phyloP scores from a whole-genome alignment of 2,888 invertebrate species.

The Gerris lacustris region DNA sequence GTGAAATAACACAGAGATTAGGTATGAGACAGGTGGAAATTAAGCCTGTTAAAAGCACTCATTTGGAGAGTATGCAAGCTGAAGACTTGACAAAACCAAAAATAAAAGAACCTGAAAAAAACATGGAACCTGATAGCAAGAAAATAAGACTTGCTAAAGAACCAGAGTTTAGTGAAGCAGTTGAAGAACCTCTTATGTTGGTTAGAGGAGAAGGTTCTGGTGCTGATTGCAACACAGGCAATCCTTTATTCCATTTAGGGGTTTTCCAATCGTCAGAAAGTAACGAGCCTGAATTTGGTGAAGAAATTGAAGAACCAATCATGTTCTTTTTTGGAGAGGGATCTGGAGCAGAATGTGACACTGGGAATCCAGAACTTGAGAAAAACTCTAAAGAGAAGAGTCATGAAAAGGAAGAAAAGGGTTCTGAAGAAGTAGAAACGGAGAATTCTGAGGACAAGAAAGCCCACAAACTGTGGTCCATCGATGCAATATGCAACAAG shows the following conservation, averaged over 20 bases:
- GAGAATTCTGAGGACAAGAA: conserved; percentile 26
- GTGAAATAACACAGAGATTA: not conserved
- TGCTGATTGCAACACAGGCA: conserved; percentile 59
- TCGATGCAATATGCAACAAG: conserved; percentile 31
- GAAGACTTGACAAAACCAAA: conserved; percentile 16
- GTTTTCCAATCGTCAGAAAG: conserved; percentile 7
- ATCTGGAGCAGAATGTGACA: conserved; percentile 54
- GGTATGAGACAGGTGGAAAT: not conserved
- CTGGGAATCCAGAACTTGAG: conserved; percentile 49
- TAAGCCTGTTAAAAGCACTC: not conserved
- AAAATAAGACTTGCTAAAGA: conserved; percentile 37
- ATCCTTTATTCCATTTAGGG: conserved; percentile 39
- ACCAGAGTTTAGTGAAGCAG: conserved; percentile 48
- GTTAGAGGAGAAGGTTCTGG: conserved; percentile 62
- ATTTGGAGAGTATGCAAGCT: conserved; percentile 2
- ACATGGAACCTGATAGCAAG: conserved; percentile 52
- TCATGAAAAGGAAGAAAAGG: conserved; percentile 20
- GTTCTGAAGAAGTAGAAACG: conserved; percentile 20
- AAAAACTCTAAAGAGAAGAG: conserved; percentile 6
- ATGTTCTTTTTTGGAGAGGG: conserved; percentile 59
- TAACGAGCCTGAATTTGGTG: conserved; percentile 41
- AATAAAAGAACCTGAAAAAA: conserved; percentile 29
- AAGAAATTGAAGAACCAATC: conserved; percentile 57
- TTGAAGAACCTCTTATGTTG: conserved; percentile 58
- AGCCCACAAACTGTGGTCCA: conserved; percentile 32